Evolutionary conservation across 53 echinoderm and acorn worm species (phyloP).

Genomic region (Luidia sarsii): DNA sequence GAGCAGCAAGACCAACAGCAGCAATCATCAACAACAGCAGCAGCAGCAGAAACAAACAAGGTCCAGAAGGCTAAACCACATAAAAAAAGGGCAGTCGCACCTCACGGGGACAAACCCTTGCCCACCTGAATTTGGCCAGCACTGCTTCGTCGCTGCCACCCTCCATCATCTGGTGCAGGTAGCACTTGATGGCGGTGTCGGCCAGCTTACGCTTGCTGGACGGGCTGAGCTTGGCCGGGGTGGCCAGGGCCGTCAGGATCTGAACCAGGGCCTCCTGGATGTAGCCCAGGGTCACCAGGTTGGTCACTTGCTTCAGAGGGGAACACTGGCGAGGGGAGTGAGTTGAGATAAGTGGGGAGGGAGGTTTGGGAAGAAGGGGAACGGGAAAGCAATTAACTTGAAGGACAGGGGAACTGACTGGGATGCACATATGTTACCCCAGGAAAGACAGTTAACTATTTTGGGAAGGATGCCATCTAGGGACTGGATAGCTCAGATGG

Average conservation of each 20-base stretch:
- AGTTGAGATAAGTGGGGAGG: neutral
- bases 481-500: too few relatives aligned
- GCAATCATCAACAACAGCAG: too few relatives aligned
- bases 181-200: slow-evolving; percentile 81
- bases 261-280: slow-evolving; percentile 69
- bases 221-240: slow-evolving; percentile 59
- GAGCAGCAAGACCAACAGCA: too few relatives aligned
- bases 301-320: slow-evolving; percentile 64
- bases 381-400: neutral
- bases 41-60: too few relatives aligned
- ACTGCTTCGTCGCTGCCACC: slow-evolving; percentile 69
- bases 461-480: too few relatives aligned
- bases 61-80: too few relatives aligned
- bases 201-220: slow-evolving; percentile 72
- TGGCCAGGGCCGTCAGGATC: slow-evolving; percentile 40
- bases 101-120: too few relatives aligned
- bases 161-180: slow-evolving; percentile 67
- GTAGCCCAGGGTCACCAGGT: slow-evolving; percentile 73
- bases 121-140: slow-evolving; percentile 70
- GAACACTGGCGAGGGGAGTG: slow-evolving; percentile 65
- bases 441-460: too few relatives aligned
- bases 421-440: too few relatives aligned
- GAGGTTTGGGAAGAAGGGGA: too few relatives aligned
- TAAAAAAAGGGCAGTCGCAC: too few relatives aligned
- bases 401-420: too few relatives aligned